phyloP scores from a whole-genome alignment of 2,113 vertebrate genomes.

The Neoarius graeffei region DNA sequence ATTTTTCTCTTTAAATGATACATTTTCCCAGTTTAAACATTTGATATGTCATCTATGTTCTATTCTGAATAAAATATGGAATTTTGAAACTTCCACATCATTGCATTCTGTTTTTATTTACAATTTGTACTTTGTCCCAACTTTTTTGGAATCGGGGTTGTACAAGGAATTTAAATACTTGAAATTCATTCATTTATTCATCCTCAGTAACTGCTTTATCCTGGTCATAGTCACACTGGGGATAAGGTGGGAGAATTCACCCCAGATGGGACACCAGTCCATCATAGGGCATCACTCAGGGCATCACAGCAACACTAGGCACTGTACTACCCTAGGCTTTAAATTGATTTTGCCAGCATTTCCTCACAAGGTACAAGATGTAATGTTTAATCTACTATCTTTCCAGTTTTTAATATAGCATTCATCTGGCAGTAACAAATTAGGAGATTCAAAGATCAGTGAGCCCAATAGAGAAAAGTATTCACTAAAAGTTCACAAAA shows the following conservation, averaged over 20 bases:
- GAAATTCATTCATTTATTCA: not conserved
- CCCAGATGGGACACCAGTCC: not conserved
- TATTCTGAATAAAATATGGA: too few relatives aligned
- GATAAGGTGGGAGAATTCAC: not conserved
- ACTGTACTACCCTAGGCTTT: not conserved
- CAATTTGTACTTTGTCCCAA: too few relatives aligned
- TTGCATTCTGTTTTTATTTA: too few relatives aligned
- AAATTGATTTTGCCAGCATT: not conserved
- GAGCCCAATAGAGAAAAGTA: not conserved
- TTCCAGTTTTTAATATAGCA: not conserved
- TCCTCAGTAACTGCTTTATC: not conserved
- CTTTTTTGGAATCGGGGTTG: too few relatives aligned
- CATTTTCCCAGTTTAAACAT: too few relatives aligned
- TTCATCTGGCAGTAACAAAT: not conserved
- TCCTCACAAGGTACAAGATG: not conserved
- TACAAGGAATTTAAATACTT: not conserved
- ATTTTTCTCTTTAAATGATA: too few relatives aligned
- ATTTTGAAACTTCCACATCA: too few relatives aligned
- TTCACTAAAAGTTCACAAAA: not conserved
- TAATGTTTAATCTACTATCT: not conserved
- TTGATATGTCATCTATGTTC: too few relatives aligned
- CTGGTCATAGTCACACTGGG: not conserved
- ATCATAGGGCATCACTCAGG: not conserved
- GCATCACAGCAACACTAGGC: not conserved
- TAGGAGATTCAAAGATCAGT: not conserved